Conservation (phyloP, 2,797 vertebrate genomes). For the Micropoecilia bifurca region DNA sequence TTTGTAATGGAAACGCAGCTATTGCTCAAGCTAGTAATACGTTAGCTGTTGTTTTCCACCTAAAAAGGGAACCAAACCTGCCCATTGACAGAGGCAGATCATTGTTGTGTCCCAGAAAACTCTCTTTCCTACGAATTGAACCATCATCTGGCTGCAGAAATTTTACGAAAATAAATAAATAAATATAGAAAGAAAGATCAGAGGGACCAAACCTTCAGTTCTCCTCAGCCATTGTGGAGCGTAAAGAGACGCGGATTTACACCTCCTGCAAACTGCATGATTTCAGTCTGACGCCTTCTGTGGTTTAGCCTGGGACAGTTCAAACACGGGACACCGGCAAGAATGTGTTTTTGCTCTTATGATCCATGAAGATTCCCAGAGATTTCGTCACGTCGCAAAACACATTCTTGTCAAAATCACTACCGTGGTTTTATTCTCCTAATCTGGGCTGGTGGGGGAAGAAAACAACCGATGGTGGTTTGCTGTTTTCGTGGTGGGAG, state of each 20-base stretch:
- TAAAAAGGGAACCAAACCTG: constrained; percentile 3
- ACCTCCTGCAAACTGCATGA: background rate
- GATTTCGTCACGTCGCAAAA: background rate
- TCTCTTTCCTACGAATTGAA: background rate
- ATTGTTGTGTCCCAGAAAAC: background rate
- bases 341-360: constrained; percentile 11
- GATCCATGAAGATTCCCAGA: background rate
- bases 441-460: constrained; percentile 13
- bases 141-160: background rate
- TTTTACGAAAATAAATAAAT: too few species aligned
- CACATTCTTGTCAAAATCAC: constrained; percentile 22
- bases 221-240: background rate
- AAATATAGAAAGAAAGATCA: background rate
- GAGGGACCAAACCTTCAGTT: background rate
- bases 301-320: background rate
- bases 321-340: background rate
- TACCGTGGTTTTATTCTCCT: background rate
- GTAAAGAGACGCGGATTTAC: background rate
- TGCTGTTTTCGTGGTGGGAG: constrained; percentile 11
- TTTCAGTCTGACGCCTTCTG: background rate
- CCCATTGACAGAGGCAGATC: background rate
- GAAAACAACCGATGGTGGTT: background rate
- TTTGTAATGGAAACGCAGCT: background rate
- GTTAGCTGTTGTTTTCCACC: background rate
- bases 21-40: background rate